A percentile compares a stretch with the other conserved stretches of the same genome.
phyloP scores from a whole-genome alignment of 2,797 vertebrate genomes.

The Sandelia bainsii region DNA sequence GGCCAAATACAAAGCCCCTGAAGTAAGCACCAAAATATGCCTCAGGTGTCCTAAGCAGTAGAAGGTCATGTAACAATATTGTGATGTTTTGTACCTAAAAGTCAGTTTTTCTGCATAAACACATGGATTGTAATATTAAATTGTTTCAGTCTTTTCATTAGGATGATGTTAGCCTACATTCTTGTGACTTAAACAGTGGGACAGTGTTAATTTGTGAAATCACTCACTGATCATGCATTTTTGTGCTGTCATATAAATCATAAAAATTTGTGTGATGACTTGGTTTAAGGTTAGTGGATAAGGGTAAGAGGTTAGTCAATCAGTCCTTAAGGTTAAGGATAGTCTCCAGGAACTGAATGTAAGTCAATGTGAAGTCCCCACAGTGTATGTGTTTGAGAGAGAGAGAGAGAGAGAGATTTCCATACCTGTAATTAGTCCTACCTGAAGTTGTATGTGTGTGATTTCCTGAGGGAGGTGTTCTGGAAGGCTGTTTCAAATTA shows the following conservation, averaged over 20 bases:
- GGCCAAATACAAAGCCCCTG: slow-evolving; percentile 53
- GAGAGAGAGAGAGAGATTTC: slow-evolving; percentile 68
- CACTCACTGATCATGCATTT: slow-evolving; percentile 44
- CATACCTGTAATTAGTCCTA: slow-evolving; percentile 84
- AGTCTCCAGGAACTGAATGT: too few species aligned
- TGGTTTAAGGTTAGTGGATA: too few species aligned
- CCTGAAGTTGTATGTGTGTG: slow-evolving; percentile 78
- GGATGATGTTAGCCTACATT: slow-evolving; percentile 14
- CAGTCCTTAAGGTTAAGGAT: too few species aligned
- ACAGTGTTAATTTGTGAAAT: slow-evolving; percentile 33
- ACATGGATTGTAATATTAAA: slow-evolving; percentile 6
- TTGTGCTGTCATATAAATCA: slow-evolving; percentile 36
- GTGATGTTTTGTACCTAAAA: slow-evolving; percentile 40
- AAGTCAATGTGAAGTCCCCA: too few species aligned
- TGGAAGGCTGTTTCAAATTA: slow-evolving; percentile 82
- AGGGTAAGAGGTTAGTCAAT: too few species aligned
- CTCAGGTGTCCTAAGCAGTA: slow-evolving; percentile 32
- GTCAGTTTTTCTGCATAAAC: slow-evolving; percentile 9
- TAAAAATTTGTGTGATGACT: too few species aligned
- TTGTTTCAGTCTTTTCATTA: slow-evolving; percentile 18
- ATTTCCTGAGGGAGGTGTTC: slow-evolving; percentile 81
- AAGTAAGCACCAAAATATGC: slow-evolving; percentile 46
- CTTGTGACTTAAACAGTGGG: slow-evolving; percentile 37
- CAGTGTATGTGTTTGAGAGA: background rate
- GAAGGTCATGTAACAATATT: slow-evolving; percentile 17